A percentile compares a stretch with the other conserved stretches of the same genome.
These are phyloP conservation scores for Scomberomorus guttatus DNA, from an alignment of 2,797 vertebrate genomes.

Conservation along the genomic window DNA sequence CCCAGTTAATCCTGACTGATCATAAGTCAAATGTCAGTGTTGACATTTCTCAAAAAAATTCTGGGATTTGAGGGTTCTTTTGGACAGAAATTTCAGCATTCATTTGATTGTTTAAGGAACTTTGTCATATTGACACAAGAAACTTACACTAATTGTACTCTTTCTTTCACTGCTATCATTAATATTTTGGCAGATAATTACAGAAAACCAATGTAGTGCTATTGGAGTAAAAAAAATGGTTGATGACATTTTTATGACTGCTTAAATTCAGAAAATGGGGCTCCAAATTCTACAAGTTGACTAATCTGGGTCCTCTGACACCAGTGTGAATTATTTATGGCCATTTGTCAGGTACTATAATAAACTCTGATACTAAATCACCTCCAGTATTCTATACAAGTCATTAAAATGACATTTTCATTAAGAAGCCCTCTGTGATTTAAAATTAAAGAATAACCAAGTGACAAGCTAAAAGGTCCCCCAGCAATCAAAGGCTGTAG, in stretches of 20 bases:
- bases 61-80: too few species aligned
- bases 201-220: not conserved
- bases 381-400: not conserved
- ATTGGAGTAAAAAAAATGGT: not conserved
- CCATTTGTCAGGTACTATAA: slow-evolving; percentile 3
- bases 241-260: too few species aligned
- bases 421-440: slow-evolving; percentile 35
- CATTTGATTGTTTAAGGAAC: not conserved
- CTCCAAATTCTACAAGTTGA: not conserved
- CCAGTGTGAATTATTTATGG: slow-evolving; percentile 16
- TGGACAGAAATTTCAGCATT: not conserved
- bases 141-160: not conserved
- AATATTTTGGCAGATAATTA: not conserved
- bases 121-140: not conserved
- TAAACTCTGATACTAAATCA: slow-evolving; percentile 2
- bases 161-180: not conserved
- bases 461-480: slow-evolving; percentile 26
- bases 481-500: slow-evolving; percentile 4
- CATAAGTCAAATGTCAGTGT: not conserved
- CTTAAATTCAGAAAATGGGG: not conserved
- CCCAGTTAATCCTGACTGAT: not conserved
- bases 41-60: slow-evolving; percentile 5
- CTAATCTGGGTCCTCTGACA: slow-evolving; percentile 26
- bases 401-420: slow-evolving; percentile 22
- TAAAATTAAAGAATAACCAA: slow-evolving; percentile 12